Percentiles rank a stretch among this genome's conserved stretches.
phyloP scores from a whole-genome alignment of 2,888 invertebrate genomes.

The Onthophagus sagittarius region DNA sequence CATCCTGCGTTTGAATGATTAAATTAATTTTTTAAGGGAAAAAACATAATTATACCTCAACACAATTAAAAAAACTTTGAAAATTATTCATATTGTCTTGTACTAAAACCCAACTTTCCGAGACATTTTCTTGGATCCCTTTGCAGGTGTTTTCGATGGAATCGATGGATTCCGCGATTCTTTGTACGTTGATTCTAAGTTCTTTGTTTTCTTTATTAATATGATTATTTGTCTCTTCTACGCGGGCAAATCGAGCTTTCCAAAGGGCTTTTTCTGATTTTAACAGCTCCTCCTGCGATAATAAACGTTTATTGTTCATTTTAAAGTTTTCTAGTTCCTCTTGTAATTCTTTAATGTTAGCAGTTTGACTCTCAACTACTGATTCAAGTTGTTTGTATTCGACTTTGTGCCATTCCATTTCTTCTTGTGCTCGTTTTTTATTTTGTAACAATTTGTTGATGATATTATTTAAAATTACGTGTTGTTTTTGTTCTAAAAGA shows the following conservation, averaged over 20 bases:
- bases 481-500: slow-evolving; percentile 18
- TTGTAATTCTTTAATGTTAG: slow-evolving; percentile 12
- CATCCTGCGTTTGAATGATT: slow-evolving; percentile 19
- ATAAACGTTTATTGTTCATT: slow-evolving; percentile 2
- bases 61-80: slow-evolving; percentile 15
- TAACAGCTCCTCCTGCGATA: not conserved
- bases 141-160: slow-evolving; percentile 7
- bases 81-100: slow-evolving; percentile 17
- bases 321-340: slow-evolving; percentile 9
- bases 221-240: slow-evolving; percentile 16
- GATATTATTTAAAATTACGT: slow-evolving; percentile 5
- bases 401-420: slow-evolving; percentile 3
- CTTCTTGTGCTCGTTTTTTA: slow-evolving; percentile 14
- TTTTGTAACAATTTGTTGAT: slow-evolving; percentile 16
- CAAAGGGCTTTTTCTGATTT: slow-evolving; percentile 20
- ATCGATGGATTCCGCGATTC: slow-evolving; percentile 5
- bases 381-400: not conserved
- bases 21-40: slow-evolving; percentile 8
- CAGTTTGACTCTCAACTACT: not conserved
- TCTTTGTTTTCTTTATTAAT: slow-evolving; percentile 12
- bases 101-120: slow-evolving; percentile 16
- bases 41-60: slow-evolving; percentile 16
- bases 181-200: slow-evolving; percentile 1
- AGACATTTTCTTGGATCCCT: slow-evolving; percentile 17
- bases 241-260: slow-evolving; percentile 19